phyloP scores from a whole-genome alignment of 2,113 vertebrate species.

The Montifringilla adamsi region DNA sequence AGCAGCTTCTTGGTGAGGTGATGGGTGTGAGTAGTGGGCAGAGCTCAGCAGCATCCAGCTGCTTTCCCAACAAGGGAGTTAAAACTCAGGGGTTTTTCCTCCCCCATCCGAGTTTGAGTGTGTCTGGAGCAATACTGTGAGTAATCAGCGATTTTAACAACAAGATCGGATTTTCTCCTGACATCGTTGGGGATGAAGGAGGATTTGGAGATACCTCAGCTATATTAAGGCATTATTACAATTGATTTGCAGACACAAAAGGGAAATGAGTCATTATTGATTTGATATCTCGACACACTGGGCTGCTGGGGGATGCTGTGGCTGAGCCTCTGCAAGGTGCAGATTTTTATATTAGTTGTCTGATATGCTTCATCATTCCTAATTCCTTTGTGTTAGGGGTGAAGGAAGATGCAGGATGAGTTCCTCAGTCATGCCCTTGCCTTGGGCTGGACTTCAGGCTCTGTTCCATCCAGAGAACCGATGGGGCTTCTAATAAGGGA shows the following conservation, averaged over 20 bases:
- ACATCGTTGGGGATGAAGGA: constrained; percentile 34
- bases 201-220: constrained; percentile 58
- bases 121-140: constrained; percentile 10
- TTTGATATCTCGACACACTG: background rate
- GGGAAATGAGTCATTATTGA: constrained; percentile 31
- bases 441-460: background rate
- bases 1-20: accelerated
- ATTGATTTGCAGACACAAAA: constrained; percentile 31
- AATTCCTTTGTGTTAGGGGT: background rate
- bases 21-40: background rate
- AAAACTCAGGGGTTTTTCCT: background rate
- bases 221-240: constrained; percentile 64
- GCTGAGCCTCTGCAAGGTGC: background rate
- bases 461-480: accelerated
- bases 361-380: background rate
- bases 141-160: constrained; percentile 51
- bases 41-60: background rate
- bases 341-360: background rate
- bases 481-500: background rate
- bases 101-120: background rate
- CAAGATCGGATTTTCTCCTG: constrained; percentile 47
- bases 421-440: background rate
- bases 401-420: background rate
- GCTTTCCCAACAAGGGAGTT: background rate
- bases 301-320: background rate